Evolutionary conservation across 2,113 vertebrate species (phyloP).

Genomic region (Labeo rohita): DNA sequence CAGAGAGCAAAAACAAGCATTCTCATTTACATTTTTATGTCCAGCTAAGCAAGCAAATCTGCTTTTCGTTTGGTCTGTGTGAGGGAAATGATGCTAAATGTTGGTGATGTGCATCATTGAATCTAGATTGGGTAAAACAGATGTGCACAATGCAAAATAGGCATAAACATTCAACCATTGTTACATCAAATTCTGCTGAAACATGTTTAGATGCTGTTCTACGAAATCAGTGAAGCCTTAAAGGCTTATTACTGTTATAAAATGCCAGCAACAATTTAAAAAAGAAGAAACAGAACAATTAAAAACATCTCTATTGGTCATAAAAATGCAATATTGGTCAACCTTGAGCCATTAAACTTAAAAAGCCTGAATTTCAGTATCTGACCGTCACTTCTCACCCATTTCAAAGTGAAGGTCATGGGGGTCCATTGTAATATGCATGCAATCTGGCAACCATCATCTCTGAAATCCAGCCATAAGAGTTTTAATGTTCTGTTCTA

Average conservation of each 20-base stretch:
- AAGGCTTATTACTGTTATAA: neutral
- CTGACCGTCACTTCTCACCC: neutral
- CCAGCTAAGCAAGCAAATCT: slow-evolving; percentile 47
- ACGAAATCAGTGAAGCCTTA: neutral
- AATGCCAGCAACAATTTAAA: neutral
- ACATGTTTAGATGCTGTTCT: neutral
- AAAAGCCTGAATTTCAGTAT: neutral
- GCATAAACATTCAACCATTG: neutral
- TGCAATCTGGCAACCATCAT: slow-evolving; percentile 50
- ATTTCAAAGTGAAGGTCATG: slow-evolving; percentile 17
- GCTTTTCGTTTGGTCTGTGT: slow-evolving; percentile 39
- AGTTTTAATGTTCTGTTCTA: slow-evolving; percentile 55
- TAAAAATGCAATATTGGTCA: neutral
- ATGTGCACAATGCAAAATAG: neutral
- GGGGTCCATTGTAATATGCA: neutral
- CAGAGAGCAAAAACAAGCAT: slow-evolving; percentile 42
- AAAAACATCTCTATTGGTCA: neutral
- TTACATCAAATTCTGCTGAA: neutral
- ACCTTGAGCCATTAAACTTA: neutral
- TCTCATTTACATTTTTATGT: slow-evolving; percentile 48
- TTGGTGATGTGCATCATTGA: slow-evolving; percentile 39
- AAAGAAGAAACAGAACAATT: neutral
- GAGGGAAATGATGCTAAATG: slow-evolving; percentile 42
- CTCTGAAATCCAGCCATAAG: slow-evolving; percentile 27
- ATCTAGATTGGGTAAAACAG: slow-evolving; percentile 29